Evolutionary conservation across 2,797 vertebrate genomes (phyloP), one percentile per base, ranked within the genome.

Genomic region (Chelonia mydas): DNA sequence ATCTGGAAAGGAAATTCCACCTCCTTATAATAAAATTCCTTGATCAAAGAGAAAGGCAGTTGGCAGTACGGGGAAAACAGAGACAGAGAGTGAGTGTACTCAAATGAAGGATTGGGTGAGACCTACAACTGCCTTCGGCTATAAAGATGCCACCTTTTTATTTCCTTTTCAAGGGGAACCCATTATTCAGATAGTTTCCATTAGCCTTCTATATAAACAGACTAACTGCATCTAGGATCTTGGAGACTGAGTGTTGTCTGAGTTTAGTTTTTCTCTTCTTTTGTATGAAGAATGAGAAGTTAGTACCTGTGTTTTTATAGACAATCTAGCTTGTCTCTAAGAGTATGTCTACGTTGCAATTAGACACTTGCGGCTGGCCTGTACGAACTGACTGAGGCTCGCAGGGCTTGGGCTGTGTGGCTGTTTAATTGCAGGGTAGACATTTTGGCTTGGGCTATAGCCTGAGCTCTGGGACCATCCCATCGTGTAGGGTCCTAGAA

Each of bases 1-100:
- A 19, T 45, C 51, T 65, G 37, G 31, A 15, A 27, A 92, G 50
- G n/a, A 94, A 96, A 96, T 55, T 82, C 85, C 72, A 55, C 11
- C 47, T 91, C 37, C 21, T 51, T 11, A 0, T 51, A 94, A 87
- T 33, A 92, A 61, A 61, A 61, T 61, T 61, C 28, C 57, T 10
- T 33, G 57, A 61, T 31, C 55, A 54, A 3, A 76, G 47, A 45
- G 21, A 25, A 93, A 88, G 37, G 55, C 88, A 87, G 93, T 15
- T 8, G n/a, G 37, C 45, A 88, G 61, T 31, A 59, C 7, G 12
- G 28, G 12, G 57, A 6, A 59, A 57, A 57, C 25, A 55, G 54
- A 57, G 25, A 57, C 27, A 59, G 27, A 59, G 5, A 86, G 86
- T n/a, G n/a, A 50, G 5, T 0, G 0, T 37, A 5, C 81, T 86